Percentiles rank a stretch among this genome's conserved stretches.
phyloP scores from a whole-genome alignment of 2,888 invertebrate species.

The Blastobasis adustella region DNA sequence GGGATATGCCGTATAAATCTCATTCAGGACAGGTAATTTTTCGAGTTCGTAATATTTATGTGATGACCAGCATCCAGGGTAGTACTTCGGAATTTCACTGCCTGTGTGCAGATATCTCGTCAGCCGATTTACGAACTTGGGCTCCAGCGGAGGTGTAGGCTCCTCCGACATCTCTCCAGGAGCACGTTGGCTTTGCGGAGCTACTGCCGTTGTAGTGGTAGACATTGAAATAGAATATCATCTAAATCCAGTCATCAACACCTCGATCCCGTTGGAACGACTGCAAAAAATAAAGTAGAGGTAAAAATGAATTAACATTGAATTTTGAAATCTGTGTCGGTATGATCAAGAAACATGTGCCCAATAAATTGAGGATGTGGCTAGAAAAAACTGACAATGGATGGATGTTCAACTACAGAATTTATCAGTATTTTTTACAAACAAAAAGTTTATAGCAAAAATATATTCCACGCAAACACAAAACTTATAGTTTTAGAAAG shows the following conservation, averaged over 20 bases:
- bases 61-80: slow-evolving; percentile 70
- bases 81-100: slow-evolving; percentile 68
- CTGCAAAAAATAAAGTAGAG: slow-evolving; percentile 39
- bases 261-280: slow-evolving; percentile 15
- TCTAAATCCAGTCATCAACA: slow-evolving; percentile 23
- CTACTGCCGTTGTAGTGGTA: not conserved
- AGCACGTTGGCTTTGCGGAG: not conserved
- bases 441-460: too few species aligned
- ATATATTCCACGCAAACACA: too few species aligned
- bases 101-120: slow-evolving; percentile 70
- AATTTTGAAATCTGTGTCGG: slow-evolving; percentile 54
- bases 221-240: slow-evolving; percentile 14
- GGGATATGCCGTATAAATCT: slow-evolving; percentile 24
- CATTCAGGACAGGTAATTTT: slow-evolving; percentile 50
- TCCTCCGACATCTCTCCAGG: not conserved
- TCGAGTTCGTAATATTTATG: slow-evolving; percentile 64
- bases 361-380: slow-evolving; percentile 70
- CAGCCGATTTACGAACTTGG: slow-evolving; percentile 48
- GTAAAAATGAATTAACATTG: slow-evolving; percentile 43
- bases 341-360: slow-evolving; percentile 68
- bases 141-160: slow-evolving; percentile 24
- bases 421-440: too few species aligned
- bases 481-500: too few species aligned
- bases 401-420: not conserved
- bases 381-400: slow-evolving; percentile 68